phyloP scores from a whole-genome alignment of 1,140 invertebrate genomes.

The Heliothis subflexa region DNA sequence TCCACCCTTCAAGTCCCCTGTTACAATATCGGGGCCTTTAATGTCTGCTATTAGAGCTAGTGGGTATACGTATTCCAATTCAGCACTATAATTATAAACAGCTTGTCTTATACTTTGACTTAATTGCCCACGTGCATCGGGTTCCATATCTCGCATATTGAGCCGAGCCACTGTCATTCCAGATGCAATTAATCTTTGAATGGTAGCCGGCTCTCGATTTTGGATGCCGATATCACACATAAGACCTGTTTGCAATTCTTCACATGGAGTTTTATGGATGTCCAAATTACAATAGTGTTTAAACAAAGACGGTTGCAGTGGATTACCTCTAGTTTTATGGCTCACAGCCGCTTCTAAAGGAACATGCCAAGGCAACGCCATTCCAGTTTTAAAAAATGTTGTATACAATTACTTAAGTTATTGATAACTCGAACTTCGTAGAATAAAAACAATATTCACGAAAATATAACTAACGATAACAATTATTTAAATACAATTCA shows the following conservation, averaged over 20 bases:
- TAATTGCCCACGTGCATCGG: slow-evolving; percentile 77
- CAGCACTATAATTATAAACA: slow-evolving; percentile 81
- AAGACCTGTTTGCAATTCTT: slow-evolving; percentile 80
- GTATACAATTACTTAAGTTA: too few relatives aligned
- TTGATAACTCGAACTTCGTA: too few relatives aligned
- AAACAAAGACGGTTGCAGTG: slow-evolving; percentile 63
- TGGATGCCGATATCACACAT: slow-evolving; percentile 79
- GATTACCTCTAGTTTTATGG: slow-evolving; percentile 52
- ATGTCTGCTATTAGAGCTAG: slow-evolving; percentile 82
- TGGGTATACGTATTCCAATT: slow-evolving; percentile 81
- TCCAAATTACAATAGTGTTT: slow-evolving; percentile 77
- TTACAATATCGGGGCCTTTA: slow-evolving; percentile 80
- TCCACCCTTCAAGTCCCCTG: slow-evolving; percentile 78
- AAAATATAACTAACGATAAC: too few relatives aligned
- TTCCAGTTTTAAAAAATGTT: slow-evolving; percentile 35
- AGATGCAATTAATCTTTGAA: slow-evolving; percentile 78
- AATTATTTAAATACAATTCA: too few relatives aligned
- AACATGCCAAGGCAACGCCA: slow-evolving; percentile 82
- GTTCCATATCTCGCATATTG: slow-evolving; percentile 77
- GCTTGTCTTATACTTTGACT: slow-evolving; percentile 82
- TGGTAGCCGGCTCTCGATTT: slow-evolving; percentile 73
- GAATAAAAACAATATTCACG: too few relatives aligned
- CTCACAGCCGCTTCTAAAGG: slow-evolving; percentile 69
- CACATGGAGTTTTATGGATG: slow-evolving; percentile 74
- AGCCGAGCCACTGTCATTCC: slow-evolving; percentile 81